These are phyloP conservation scores for Micronycteris hirsuta DNA, from an alignment of 2,113 vertebrate species.

Conservation along the genomic window DNA sequence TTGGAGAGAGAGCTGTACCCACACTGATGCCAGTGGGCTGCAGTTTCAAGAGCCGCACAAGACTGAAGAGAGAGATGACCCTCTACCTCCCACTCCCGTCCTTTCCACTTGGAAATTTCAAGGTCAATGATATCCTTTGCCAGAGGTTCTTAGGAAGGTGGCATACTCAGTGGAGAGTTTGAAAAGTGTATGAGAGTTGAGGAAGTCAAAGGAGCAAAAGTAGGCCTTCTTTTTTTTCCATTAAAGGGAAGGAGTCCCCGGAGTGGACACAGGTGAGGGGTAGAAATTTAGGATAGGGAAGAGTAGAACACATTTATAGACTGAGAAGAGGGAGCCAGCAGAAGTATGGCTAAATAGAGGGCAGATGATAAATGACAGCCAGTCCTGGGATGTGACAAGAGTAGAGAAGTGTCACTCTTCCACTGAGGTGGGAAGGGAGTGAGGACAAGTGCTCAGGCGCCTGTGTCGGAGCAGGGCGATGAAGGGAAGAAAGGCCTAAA, in stretches of 20 bases:
- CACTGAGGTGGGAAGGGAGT: not conserved
- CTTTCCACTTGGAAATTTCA: not conserved
- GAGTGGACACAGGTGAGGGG: not conserved
- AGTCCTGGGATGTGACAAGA: not conserved
- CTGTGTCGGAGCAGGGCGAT: not conserved
- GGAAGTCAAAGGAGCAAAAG: not conserved
- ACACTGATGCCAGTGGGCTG: not conserved
- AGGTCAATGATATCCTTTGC: not conserved
- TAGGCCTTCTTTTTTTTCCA: not conserved
- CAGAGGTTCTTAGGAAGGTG: not conserved
- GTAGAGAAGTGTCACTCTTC: not conserved
- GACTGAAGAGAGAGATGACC: not conserved
- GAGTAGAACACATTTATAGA: not conserved
- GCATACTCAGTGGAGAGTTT: not conserved
- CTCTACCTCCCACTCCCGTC: not conserved
- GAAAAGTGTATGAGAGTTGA: not conserved
- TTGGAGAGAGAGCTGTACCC: not conserved
- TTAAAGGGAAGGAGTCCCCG: not conserved
- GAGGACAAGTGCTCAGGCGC: rapidly evolving
- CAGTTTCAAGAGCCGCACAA: not conserved
- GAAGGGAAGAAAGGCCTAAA: not conserved
- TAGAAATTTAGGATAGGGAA: not conserved
- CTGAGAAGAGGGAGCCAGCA: not conserved
- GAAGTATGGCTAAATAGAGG: not conserved
- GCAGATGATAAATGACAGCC: not conserved